Evolutionary conservation across 2,888 invertebrate genomes (phyloP).

Genomic region (Serrognathus titanus): DNA sequence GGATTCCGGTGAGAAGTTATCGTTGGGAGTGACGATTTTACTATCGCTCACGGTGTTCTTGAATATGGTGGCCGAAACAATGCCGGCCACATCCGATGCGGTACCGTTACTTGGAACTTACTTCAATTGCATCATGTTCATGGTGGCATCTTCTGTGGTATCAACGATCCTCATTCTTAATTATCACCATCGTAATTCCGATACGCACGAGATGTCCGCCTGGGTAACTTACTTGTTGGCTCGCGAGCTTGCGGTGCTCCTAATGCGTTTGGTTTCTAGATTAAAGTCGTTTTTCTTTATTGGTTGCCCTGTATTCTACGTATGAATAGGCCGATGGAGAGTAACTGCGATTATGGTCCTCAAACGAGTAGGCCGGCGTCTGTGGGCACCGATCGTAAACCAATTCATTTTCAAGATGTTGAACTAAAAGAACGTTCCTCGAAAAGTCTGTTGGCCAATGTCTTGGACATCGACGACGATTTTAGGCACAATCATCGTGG

Average conservation of each 20-base stretch:
- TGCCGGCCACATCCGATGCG: conserved; percentile 96
- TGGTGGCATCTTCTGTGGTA: conserved; percentile 97
- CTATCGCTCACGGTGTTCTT: conserved; percentile 97
- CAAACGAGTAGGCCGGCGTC: conserved; percentile 56
- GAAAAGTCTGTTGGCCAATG: conserved; percentile 93
- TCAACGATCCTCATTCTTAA: conserved; percentile 97
- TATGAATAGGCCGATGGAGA: conserved; percentile 72
- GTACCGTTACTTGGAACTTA: conserved; percentile 79
- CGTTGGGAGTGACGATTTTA: conserved; percentile 88
- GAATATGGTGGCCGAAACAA: conserved; percentile 97
- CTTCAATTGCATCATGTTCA: conserved; percentile 99
- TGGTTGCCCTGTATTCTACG: conserved; percentile 97
- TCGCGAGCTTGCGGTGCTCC: not conserved
- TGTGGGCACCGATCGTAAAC: conserved; percentile 45
- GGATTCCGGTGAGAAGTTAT: conserved; percentile 98
- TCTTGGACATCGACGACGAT: conserved; percentile 96
- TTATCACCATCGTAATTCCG: conserved; percentile 95
- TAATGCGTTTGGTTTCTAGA: conserved; percentile 53
- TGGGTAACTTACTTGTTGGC: conserved; percentile 66
- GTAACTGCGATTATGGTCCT: conserved; percentile 26
- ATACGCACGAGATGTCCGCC: conserved; percentile 95
- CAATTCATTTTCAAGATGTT: conserved; percentile 48
- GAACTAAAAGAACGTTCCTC: conserved; percentile 66
- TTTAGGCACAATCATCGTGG: conserved; percentile 77
- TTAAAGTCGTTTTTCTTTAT: conserved; percentile 87